Conservation (phyloP, 2,888 invertebrate species). For the Amphipyra berbera region DNA sequence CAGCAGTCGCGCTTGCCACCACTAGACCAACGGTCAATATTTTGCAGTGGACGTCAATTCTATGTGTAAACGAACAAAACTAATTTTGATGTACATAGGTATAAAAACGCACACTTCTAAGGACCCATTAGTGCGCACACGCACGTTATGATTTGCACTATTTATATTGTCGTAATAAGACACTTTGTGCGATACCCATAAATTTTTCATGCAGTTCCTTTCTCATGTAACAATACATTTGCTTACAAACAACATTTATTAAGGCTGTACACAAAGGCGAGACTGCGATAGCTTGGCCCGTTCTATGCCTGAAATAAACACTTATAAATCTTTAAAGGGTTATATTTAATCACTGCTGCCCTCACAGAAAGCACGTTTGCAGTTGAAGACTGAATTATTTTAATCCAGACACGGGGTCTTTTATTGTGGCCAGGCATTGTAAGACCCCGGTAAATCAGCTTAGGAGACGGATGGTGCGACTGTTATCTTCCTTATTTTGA, state of each 20-base stretch:
- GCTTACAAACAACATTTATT: conserved; percentile 83
- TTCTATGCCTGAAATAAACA: conserved; percentile 80
- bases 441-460: conserved; percentile 86
- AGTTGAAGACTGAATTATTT: conserved; percentile 84
- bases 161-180: conserved; percentile 63
- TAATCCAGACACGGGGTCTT: conserved; percentile 79
- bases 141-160: conserved; percentile 56
- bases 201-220: conserved; percentile 74
- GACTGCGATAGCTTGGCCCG: conserved; percentile 62
- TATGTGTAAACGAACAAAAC: no score
- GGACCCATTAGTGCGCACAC: conserved; percentile 30
- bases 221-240: conserved; percentile 78
- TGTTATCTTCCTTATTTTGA: conserved; percentile 78
- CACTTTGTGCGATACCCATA: conserved; percentile 66
- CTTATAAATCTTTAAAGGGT: conserved; percentile 86
- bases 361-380: conserved; percentile 83
- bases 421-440: conserved; percentile 80
- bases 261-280: conserved; percentile 74
- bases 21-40: no score
- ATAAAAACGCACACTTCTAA: conserved; percentile 15
- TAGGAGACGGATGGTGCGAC: conserved; percentile 79
- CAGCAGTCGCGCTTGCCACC: no score
- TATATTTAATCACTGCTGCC: conserved; percentile 86
- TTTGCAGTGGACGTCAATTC: no score
- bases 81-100: no score